Evolutionary conservation across 2,797 vertebrate species (phyloP).

Genomic region (Sebastes reedi): DNA sequence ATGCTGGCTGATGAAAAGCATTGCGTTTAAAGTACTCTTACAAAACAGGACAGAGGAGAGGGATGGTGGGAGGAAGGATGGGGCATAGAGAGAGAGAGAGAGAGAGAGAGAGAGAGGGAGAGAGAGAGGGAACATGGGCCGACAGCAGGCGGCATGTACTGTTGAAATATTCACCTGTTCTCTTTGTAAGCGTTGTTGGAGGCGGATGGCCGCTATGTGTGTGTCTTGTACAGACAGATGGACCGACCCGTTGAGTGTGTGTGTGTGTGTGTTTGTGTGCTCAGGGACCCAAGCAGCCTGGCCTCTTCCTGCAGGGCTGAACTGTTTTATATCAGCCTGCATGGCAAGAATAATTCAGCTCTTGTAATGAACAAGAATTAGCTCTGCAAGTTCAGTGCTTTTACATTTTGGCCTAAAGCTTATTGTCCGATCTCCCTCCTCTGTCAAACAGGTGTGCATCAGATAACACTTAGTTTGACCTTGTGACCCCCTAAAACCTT

Average conservation of each 20-base stretch:
- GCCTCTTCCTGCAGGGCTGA: slow-evolving; percentile 4
- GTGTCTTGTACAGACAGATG: slow-evolving; percentile 53
- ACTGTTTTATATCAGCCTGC: not conserved
- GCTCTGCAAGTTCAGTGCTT: not conserved
- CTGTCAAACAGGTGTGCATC: not conserved
- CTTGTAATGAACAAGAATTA: not conserved
- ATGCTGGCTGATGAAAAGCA: slow-evolving; percentile 38
- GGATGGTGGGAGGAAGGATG: slow-evolving; percentile 20
- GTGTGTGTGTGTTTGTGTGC: not conserved
- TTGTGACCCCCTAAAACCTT: not conserved
- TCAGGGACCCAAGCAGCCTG: not conserved
- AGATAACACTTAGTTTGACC: not conserved
- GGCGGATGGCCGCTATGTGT: slow-evolving; percentile 21
- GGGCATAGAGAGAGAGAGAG: slow-evolving; percentile 10
- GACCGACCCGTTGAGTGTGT: slow-evolving; percentile 22
- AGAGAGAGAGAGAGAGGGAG: slow-evolving; percentile 10
- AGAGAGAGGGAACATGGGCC: slow-evolving; percentile 6
- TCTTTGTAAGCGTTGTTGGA: slow-evolving; percentile 60
- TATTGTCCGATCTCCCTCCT: not conserved
- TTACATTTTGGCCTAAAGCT: not conserved
- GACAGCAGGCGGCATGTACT: slow-evolving; percentile 66
- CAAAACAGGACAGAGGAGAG: slow-evolving; percentile 46
- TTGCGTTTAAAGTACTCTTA: slow-evolving; percentile 42
- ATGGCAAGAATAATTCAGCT: slow-evolving; percentile 1
- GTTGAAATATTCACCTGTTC: slow-evolving; percentile 79